Evolutionary conservation across 1,140 invertebrate genomes (phyloP).

Genomic region (Parapsyche elsis): DNA sequence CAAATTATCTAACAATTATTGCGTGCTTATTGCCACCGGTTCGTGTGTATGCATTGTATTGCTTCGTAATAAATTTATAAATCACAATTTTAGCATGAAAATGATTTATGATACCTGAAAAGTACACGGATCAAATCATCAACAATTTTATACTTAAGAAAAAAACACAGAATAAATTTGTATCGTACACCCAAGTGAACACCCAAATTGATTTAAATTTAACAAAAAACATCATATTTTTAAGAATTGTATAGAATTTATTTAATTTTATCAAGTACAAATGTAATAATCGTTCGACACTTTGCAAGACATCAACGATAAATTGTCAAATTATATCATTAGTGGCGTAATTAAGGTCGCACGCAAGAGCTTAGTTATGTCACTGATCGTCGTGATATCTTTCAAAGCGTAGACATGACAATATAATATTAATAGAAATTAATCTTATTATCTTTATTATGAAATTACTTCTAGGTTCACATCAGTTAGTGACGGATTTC

Average conservation of each 20-base stretch:
- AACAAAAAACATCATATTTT: no score
- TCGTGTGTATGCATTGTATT: neutral
- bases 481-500: neutral
- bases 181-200: no score
- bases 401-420: slow-evolving; percentile 20
- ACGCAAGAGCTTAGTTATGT: neutral
- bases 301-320: slow-evolving; percentile 18
- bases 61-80: neutral
- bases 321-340: neutral
- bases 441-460: neutral
- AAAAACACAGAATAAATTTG: neutral
- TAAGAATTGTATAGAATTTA: neutral
- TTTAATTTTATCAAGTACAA: neutral
- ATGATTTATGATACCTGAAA: neutral
- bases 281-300: neutral
- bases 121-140: neutral
- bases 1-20: slow-evolving; percentile 2
- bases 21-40: neutral
- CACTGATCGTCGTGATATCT: neutral
- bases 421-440: neutral
- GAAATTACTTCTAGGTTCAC: no score
- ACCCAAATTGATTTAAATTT: no score
- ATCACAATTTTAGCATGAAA: neutral
- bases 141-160: neutral
- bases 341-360: no score